Conservation (phyloP, 1,140 invertebrate genomes). For the Ptiloglossa arizonensis region DNA sequence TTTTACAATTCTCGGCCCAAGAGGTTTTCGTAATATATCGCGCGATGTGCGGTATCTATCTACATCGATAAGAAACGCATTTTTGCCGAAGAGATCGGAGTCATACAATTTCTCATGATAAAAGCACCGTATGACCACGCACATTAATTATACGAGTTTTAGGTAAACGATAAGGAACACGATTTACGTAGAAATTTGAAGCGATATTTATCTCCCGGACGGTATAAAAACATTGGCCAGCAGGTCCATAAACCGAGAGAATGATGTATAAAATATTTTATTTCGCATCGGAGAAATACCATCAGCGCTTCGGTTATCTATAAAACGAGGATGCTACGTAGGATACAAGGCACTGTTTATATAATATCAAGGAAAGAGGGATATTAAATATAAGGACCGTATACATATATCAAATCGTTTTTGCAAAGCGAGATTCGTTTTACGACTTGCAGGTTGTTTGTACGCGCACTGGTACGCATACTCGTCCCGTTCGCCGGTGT, state of each 20-base stretch:
- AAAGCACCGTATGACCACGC: background rate
- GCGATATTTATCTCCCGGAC: slow-evolving; percentile 9
- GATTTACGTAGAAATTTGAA: slow-evolving; percentile 20
- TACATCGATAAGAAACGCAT: no score
- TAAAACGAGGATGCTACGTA: slow-evolving; percentile 14
- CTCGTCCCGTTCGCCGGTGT: slow-evolving; percentile 10
- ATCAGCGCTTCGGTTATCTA: slow-evolving; percentile 32
- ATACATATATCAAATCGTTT: slow-evolving; percentile 38
- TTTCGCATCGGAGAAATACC: slow-evolving; percentile 31
- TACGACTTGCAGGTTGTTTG: slow-evolving; percentile 33
- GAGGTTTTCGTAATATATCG: no score
- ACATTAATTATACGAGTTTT: slow-evolving; percentile 15
- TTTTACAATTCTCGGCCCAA: no score
- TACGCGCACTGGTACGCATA: background rate
- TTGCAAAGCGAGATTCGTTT: slow-evolving; percentile 37
- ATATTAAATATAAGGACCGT: slow-evolving; percentile 51
- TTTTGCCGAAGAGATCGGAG: no score
- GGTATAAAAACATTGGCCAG: slow-evolving; percentile 1
- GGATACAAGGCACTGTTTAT: slow-evolving; percentile 1
- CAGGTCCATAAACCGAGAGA: slow-evolving; percentile 25
- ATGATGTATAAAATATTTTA: slow-evolving; percentile 48
- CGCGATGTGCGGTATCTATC: no score
- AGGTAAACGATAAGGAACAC: slow-evolving; percentile 6
- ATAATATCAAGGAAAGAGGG: slow-evolving; percentile 1
- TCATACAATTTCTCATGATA: background rate